A percentile compares a stretch with the other conserved stretches of the same genome.
Conservation (phyloP, 2,797 vertebrate genomes). For the Coregonus sp. region DNA sequence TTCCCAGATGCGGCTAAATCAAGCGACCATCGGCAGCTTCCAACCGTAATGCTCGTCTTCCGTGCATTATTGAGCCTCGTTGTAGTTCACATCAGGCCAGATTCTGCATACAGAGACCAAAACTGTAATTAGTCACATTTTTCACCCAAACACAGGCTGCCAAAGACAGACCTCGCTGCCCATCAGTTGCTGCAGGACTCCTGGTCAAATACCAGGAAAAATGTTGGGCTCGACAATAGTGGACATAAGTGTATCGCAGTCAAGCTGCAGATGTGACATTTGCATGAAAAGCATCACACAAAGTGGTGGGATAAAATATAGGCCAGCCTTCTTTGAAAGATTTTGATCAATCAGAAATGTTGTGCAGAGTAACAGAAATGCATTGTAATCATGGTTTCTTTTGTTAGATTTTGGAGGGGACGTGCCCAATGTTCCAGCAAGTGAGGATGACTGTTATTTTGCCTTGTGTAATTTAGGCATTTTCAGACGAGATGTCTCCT, state of each 20-base stretch:
- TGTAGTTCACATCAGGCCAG: background rate
- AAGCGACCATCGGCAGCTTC: background rate
- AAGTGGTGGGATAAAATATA: background rate
- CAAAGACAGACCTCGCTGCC: background rate
- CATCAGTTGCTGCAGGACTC: background rate
- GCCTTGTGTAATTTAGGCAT: background rate
- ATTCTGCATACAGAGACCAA: background rate
- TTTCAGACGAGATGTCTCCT: background rate
- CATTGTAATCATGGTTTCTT: background rate
- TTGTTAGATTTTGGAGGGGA: background rate
- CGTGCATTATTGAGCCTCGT: background rate
- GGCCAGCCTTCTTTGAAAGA: background rate
- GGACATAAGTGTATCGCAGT: background rate
- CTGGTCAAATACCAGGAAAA: background rate
- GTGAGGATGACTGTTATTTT: background rate
- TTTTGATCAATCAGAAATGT: background rate
- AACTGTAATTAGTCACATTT: too few relatives aligned
- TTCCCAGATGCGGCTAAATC: background rate
- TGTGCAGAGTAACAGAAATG: background rate
- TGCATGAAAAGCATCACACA: background rate
- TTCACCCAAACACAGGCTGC: background rate
- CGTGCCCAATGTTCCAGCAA: background rate
- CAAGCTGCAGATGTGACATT: background rate
- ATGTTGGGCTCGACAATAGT: background rate
- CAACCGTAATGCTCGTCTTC: background rate